These are phyloP conservation scores for Dendrolimus kikuchii DNA, from an alignment of 1,140 invertebrate genomes.

Conservation along the genomic window DNA sequence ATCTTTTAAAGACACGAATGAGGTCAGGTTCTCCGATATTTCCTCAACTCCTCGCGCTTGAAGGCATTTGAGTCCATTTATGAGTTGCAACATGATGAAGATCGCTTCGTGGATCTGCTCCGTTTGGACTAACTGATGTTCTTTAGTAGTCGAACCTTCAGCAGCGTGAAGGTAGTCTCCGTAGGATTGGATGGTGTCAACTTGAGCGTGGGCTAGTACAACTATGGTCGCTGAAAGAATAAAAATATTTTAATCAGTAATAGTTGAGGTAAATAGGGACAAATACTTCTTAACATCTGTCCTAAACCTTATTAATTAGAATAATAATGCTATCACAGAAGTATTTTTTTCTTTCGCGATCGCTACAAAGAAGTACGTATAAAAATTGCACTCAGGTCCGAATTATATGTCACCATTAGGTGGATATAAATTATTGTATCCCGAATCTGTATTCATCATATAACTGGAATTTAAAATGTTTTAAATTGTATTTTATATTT, in stretches of 20 bases:
- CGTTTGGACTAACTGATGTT: constrained; percentile 54
- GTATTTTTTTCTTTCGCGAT: no score
- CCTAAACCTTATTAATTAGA: no score
- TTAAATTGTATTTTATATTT: no score
- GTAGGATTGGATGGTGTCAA: constrained; percentile 80
- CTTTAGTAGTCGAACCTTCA: constrained; percentile 64
- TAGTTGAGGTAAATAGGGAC: not conserved
- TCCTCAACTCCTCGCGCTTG: constrained; percentile 89
- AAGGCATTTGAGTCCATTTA: constrained; percentile 86
- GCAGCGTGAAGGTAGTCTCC: constrained; percentile 72
- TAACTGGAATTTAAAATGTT: no score
- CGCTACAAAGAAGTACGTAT: no score
- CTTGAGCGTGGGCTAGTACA: constrained; percentile 78
- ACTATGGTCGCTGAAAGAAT: constrained; percentile 80
- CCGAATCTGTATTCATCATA: no score
- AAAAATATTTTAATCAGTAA: constrained; percentile 10
- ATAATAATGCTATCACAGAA: no score
- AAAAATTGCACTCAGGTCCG: no score
- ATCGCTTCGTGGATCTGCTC: constrained; percentile 66
- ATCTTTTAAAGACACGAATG: constrained; percentile 77
- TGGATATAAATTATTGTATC: no score
- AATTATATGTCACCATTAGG: no score
- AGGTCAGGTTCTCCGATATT: constrained; percentile 77
- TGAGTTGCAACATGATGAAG: constrained; percentile 85
- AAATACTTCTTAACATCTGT: no score